A percentile compares a stretch with the other conserved stretches of the same genome.
Conservation (phyloP, 2,113 vertebrate species). For the Oreochromis aureus region DNA sequence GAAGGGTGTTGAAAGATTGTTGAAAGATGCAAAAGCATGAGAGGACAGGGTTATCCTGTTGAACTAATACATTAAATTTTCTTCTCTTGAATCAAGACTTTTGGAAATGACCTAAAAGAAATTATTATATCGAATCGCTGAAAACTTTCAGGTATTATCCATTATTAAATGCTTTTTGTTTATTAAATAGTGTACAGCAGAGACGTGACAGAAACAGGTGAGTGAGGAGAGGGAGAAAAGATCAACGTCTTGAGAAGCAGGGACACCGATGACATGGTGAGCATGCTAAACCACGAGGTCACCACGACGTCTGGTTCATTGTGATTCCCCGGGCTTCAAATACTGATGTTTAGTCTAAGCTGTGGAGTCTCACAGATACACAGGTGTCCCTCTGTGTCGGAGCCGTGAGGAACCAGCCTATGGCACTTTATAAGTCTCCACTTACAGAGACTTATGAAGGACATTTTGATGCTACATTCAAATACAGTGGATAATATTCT, state of each 20-base stretch:
- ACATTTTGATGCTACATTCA: background rate
- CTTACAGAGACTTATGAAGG: background rate
- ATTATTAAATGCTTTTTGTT: background rate
- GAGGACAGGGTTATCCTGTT: background rate
- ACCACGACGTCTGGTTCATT: background rate
- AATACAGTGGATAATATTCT: background rate
- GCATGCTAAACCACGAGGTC: background rate
- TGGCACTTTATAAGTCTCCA: background rate
- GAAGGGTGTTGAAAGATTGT: background rate
- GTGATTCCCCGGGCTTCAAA: background rate
- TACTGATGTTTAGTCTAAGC: background rate
- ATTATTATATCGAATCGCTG: background rate
- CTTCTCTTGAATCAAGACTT: background rate
- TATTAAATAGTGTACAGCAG: background rate
- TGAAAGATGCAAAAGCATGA: background rate
- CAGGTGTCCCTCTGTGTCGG: background rate
- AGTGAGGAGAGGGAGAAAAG: background rate
- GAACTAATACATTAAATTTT: background rate
- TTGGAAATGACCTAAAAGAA: background rate
- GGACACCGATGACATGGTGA: background rate
- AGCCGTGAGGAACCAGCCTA: background rate
- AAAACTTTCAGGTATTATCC: background rate
- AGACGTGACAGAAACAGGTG: fast-evolving
- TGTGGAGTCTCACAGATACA: background rate
- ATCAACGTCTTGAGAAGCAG: background rate